Evolutionary conservation across 2,888 invertebrate species (phyloP).

Genomic region (Smittia aterrima): DNA sequence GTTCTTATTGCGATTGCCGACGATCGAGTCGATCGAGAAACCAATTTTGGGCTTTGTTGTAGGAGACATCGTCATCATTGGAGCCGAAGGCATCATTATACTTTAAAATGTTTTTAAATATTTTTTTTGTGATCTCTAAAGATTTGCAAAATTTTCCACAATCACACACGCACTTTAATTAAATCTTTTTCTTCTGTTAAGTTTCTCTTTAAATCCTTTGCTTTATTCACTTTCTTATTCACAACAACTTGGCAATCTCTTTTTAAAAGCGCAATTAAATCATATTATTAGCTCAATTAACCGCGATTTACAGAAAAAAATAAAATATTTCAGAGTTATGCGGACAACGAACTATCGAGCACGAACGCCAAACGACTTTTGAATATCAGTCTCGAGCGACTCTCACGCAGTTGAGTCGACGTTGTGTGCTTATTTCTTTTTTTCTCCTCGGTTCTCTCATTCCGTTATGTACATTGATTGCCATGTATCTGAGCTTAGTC

Average conservation of each 20-base stretch:
- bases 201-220: background rate
- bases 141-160: background rate
- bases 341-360: slow-evolving; percentile 18
- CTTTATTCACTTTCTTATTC: background rate
- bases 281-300: slow-evolving; percentile 14
- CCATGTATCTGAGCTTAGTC: background rate
- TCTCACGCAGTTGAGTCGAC: slow-evolving; percentile 24
- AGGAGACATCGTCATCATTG: slow-evolving; percentile 80
- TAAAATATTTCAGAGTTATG: slow-evolving; percentile 4
- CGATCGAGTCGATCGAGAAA: slow-evolving; percentile 85
- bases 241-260: background rate
- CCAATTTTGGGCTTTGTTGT: slow-evolving; percentile 80
- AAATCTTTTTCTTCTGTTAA: background rate
- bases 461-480: slow-evolving; percentile 1
- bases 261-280: slow-evolving; percentile 7
- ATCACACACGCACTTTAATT: no score
- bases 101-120: slow-evolving; percentile 6
- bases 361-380: slow-evolving; percentile 37
- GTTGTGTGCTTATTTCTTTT: background rate
- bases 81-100: slow-evolving; percentile 82
- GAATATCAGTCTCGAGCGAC: slow-evolving; percentile 10
- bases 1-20: slow-evolving; percentile 58
- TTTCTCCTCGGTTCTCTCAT: background rate
- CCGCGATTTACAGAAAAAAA: slow-evolving; percentile 5
- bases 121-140: background rate